Evolutionary conservation across 1,140 invertebrate genomes (phyloP).

Genomic region (Eumeta japonica): DNA sequence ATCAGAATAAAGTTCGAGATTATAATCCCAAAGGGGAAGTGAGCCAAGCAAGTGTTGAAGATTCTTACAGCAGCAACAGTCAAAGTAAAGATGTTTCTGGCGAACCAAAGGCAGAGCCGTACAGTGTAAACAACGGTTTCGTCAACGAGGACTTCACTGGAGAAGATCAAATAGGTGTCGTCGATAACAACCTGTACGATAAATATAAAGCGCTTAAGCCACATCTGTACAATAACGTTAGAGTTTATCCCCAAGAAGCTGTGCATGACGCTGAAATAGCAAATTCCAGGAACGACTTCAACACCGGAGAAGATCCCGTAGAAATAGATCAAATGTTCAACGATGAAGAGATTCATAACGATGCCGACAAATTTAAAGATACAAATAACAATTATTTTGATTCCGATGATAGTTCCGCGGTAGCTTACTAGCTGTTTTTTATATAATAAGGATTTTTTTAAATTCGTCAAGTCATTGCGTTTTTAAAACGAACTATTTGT

Average conservation of each 20-base stretch:
- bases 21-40: constrained; percentile 5
- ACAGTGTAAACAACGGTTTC: neutral
- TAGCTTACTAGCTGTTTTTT: constrained; percentile 23
- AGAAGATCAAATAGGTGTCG: neutral
- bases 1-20: too few species aligned
- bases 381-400: constrained; percentile 35
- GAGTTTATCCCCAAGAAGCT: constrained; percentile 25
- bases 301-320: constrained; percentile 16
- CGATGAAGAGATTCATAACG: constrained; percentile 21
- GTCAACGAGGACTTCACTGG: neutral
- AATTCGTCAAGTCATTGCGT: too few species aligned
- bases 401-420: constrained; percentile 22
- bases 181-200: constrained; percentile 10
- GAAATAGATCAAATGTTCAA: constrained; percentile 21
- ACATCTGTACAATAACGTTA: constrained; percentile 21
- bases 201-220: constrained; percentile 24
- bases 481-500: too few species aligned
- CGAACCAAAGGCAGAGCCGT: neutral
- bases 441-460: too few species aligned
- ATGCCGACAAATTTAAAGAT: constrained; percentile 19
- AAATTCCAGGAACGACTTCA: constrained; percentile 14
- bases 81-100: neutral
- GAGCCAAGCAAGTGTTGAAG: constrained; percentile 1
- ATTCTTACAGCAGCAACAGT: neutral
- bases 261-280: constrained; percentile 14